Conservation (phyloP, 2,888 invertebrate species). For the Acanthosepion esculentum region DNA sequence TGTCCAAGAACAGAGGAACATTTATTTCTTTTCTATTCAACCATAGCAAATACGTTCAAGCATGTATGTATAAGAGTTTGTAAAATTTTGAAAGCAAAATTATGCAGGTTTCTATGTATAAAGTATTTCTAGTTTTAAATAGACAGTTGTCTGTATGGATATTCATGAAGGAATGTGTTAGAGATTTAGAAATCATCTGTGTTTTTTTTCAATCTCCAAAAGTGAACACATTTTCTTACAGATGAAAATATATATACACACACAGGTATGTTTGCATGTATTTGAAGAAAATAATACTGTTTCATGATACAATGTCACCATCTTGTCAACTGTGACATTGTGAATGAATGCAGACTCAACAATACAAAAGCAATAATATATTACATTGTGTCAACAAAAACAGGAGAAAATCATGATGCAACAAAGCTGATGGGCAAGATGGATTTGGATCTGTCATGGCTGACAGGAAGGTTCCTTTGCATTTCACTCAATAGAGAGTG, state of each 20-base stretch:
- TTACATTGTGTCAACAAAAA: constrained; percentile 9
- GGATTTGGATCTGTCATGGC: constrained; percentile 21
- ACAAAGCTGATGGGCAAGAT: constrained; percentile 8
- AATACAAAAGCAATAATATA: constrained; percentile 1
- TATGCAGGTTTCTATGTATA: neutral
- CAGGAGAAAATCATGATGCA: neutral
- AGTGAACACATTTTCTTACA: neutral
- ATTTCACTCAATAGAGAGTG: neutral
- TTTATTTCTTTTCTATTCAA: too few species aligned
- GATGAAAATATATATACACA: neutral
- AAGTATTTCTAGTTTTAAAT: neutral
- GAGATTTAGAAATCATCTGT: neutral
- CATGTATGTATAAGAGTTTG: neutral
- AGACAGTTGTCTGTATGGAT: neutral
- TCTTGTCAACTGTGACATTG: neutral
- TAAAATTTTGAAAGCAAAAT: neutral
- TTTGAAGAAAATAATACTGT: neutral
- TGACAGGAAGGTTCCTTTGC: neutral
- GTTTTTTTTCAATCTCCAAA: neutral
- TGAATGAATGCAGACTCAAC: constrained; percentile 12
- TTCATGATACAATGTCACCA: neutral
- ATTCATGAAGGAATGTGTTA: neutral
- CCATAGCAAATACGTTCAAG: too few species aligned
- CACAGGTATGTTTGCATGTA: neutral
- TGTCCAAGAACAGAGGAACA: too few species aligned